Percentiles rank a stretch among this genome's conserved stretches.
phyloP scores from a whole-genome alignment of 2,113 vertebrate genomes.

The Ondatra zibethicus region DNA sequence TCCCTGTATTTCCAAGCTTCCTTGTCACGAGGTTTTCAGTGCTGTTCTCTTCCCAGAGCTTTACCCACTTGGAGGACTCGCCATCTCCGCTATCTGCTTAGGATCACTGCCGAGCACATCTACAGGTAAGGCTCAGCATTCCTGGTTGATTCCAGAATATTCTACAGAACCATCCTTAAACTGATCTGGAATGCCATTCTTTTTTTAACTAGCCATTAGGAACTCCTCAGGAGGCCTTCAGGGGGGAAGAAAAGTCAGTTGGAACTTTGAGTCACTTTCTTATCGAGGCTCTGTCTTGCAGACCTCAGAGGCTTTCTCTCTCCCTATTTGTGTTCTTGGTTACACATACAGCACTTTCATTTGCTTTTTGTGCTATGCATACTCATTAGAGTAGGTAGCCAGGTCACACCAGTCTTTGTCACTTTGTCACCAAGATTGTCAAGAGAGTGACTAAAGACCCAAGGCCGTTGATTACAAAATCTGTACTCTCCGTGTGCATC shows the following conservation, averaged over 20 bases:
- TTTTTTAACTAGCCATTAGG: not conserved
- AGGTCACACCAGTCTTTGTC: not conserved
- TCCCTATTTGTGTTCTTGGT: not conserved
- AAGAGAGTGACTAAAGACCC: not conserved
- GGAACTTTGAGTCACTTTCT: not conserved
- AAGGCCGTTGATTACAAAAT: not conserved
- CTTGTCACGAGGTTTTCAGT: not conserved
- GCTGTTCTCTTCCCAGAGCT: not conserved
- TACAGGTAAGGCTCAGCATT: not conserved
- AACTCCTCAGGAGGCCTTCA: not conserved
- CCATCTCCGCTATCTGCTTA: not conserved
- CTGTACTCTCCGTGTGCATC: not conserved
- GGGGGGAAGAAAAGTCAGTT: not conserved
- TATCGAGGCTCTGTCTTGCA: not conserved
- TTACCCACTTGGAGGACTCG: not conserved
- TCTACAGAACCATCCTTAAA: not conserved
- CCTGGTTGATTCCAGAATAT: no score
- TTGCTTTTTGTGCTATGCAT: not conserved
- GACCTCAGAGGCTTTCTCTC: not conserved
- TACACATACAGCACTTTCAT: not conserved
- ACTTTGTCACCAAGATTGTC: not conserved
- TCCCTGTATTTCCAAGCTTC: not conserved
- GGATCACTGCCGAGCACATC: not conserved
- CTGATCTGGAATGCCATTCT: not conserved
- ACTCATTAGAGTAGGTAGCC: not conserved